Evolutionary conservation across 1,140 invertebrate genomes (phyloP).

Genomic region (Adoxophyes honmai): DNA sequence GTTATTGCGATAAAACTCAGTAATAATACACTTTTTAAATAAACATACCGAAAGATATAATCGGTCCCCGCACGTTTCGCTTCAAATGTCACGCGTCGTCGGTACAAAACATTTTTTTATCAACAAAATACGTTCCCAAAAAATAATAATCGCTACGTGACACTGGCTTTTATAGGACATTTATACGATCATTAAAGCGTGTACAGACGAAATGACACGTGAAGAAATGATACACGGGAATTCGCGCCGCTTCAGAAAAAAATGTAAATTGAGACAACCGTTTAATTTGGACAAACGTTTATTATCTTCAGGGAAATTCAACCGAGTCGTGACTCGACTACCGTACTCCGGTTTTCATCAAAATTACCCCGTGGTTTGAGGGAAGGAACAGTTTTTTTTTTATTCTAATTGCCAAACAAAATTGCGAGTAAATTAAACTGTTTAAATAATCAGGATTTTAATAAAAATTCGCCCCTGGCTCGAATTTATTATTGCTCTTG

Average conservation of each 20-base stretch:
- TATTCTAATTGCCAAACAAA: slow-evolving; percentile 15
- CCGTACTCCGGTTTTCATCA: slow-evolving; percentile 30
- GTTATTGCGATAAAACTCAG: too few species aligned
- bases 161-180: too few species aligned
- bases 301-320: slow-evolving; percentile 52
- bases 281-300: slow-evolving; percentile 49
- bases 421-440: slow-evolving; percentile 10
- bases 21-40: too few species aligned
- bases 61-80: too few species aligned
- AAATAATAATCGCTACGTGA: too few species aligned
- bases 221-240: slow-evolving; percentile 11
- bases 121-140: too few species aligned
- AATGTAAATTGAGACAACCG: slow-evolving; percentile 31
- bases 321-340: slow-evolving; percentile 36
- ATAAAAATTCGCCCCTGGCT: slow-evolving; percentile 1
- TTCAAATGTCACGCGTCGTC: too few species aligned
- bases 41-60: too few species aligned
- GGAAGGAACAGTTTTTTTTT: slow-evolving; percentile 7
- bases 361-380: slow-evolving; percentile 19
- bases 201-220: slow-evolving; percentile 9
- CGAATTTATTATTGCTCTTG: background rate
- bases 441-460: slow-evolving; percentile 11
- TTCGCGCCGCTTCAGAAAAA: slow-evolving; percentile 15
- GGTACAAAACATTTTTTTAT: too few species aligned
- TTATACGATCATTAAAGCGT: too few species aligned